Conservation (phyloP, 2,797 vertebrate genomes). For the Cheirogaleus major region DNA sequence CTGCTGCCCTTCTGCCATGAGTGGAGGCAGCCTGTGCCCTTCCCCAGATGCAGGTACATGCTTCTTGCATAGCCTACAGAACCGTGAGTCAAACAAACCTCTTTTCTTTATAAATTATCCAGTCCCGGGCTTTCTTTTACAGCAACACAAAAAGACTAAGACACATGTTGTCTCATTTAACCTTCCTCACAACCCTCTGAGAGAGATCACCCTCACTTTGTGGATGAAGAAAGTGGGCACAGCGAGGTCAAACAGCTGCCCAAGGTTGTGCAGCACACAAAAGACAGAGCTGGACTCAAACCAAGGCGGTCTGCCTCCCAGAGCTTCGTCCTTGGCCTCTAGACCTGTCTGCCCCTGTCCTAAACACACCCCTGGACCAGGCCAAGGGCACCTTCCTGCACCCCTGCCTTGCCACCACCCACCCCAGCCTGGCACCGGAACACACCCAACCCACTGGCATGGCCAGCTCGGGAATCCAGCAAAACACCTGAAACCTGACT, state of each 20-base stretch:
- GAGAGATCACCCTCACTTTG: not conserved
- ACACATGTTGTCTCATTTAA: not conserved
- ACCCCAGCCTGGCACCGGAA: not conserved
- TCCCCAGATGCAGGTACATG: not conserved
- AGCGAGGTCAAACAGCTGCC: not conserved
- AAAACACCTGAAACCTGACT: not conserved
- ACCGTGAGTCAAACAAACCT: not conserved
- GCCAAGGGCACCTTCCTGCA: not conserved
- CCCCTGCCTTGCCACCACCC: not conserved
- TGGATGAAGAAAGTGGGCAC: not conserved
- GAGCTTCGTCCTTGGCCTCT: not conserved
- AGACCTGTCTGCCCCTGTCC: not conserved
- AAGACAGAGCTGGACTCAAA: not conserved
- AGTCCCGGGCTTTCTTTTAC: not conserved
- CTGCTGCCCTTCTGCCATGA: not conserved
- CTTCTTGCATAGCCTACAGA: not conserved
- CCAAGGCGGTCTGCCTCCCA: not conserved
- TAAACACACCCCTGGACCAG: not conserved
- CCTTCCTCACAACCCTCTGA: not conserved
- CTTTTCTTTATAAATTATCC: not conserved
- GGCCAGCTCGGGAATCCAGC: not conserved
- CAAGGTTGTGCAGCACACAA: not conserved
- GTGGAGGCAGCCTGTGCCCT: not conserved
- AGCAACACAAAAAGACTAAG: not conserved
- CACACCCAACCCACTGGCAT: not conserved